Evolutionary conservation across 2,888 invertebrate genomes (phyloP), one percentile per base, ranked within the genome.

Genomic region (Drosophila anceps): DNA sequence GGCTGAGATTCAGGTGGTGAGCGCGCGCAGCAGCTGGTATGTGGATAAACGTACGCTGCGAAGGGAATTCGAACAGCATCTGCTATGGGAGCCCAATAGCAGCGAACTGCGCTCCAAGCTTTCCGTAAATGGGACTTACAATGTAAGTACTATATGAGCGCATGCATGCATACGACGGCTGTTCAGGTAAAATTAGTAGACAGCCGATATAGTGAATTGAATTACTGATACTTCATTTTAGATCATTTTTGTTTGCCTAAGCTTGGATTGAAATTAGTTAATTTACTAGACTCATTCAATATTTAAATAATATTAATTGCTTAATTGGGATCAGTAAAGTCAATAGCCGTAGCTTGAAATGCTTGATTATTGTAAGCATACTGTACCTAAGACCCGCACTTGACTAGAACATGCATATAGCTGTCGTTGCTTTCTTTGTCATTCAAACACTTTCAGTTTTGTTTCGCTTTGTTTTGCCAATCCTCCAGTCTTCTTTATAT

Each of bases 1-100:
- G 71, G 66, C 83, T 43, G 82, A 84, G 7, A 66, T 67, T 8
- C 66, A 82, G 50, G 60, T 87, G 31, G 62, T 91, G 68, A 59
- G 37, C n/a, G 61, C 77, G 31, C 73, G 71, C 4, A 74, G 51
- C 27, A 67, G 73, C 35, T 91, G 91, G 91, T 69, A 72, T 33
- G 69, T 84, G 51, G 76, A 80, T 4, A 91, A 91, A 68, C 8
- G n/a, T 0, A 58, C 29, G 1, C 7, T 90, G 24, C 84, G 83
- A 1, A 15, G 43, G 15, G 68, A 80, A 31, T 91, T 85, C 58
- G 33, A 66, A 9, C 24, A 67, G 5, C 63, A 82, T 67, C n/a
- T 85, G 4, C 54, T 5, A 0, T 18, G 15, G 15, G 48, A 29
- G 6, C 62, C 74, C 10, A 62, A 80, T 24, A 18, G 43, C 15